phyloP scores from a whole-genome alignment of 2,797 vertebrate species.

The Eulemur mongoz region DNA sequence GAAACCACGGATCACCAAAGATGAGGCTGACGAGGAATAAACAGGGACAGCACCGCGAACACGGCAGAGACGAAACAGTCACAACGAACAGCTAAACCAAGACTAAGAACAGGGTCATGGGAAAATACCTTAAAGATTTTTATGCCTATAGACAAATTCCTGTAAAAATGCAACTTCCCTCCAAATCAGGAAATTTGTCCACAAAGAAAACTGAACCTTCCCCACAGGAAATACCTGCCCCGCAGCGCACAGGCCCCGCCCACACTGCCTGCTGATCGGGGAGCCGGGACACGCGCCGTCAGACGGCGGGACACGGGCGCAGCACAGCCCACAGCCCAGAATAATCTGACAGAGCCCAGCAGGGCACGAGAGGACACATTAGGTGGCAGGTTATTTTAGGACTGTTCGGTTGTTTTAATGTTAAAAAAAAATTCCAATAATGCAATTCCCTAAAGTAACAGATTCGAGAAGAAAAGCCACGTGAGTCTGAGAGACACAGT shows the following conservation, averaged over 20 bases:
- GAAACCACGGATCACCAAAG: neutral
- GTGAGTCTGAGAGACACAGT: neutral
- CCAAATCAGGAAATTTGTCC: neutral
- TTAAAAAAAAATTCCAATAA: neutral
- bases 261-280: neutral
- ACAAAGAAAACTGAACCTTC: neutral
- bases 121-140: neutral
- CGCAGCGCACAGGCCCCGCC: neutral
- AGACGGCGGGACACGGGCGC: neutral
- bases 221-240: neutral
- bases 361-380: too few species aligned
- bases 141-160: neutral
- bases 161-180: neutral
- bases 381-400: neutral
- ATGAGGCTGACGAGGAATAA: neutral
- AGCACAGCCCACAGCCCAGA: neutral
- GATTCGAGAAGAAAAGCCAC: neutral
- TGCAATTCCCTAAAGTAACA: neutral
- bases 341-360: neutral
- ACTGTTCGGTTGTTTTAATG: neutral
- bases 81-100: neutral
- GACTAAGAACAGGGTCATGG: neutral
- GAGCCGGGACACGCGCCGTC: neutral
- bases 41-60: neutral
- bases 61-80: neutral